Conservation (phyloP, 1,140 invertebrate species). For the Hyphantria cunea region DNA sequence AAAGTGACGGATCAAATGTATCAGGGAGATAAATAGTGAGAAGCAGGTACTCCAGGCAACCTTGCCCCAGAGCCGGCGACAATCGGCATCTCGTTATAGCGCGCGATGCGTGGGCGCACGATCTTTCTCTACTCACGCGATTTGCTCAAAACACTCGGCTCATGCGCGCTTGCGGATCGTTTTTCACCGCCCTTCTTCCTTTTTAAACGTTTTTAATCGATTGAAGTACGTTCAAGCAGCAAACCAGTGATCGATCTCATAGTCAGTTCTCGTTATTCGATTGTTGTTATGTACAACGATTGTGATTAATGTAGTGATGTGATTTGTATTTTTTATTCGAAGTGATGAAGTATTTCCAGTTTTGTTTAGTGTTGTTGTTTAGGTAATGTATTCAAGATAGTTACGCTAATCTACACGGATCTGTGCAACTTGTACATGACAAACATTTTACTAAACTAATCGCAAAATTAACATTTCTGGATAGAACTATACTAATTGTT, state of each 20-base stretch:
- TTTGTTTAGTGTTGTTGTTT: constrained; percentile 62
- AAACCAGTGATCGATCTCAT: too few relatives aligned
- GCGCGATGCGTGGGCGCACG: constrained; percentile 62
- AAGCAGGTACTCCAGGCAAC: constrained; percentile 61
- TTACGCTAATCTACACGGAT: not conserved
- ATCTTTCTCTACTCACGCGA: constrained; percentile 60
- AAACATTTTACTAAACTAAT: too few relatives aligned
- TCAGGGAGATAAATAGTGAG: constrained; percentile 7
- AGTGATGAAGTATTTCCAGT: constrained; percentile 65
- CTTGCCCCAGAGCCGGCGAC: constrained; percentile 69
- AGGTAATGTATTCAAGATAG: constrained; percentile 47
- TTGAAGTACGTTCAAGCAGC: too few relatives aligned
- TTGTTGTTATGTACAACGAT: too few relatives aligned
- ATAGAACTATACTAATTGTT: too few relatives aligned
- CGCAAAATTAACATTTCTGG: too few relatives aligned
- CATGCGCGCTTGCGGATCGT: constrained; percentile 49
- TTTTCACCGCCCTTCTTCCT: constrained; percentile 51
- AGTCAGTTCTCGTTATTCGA: too few relatives aligned
- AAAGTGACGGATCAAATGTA: constrained; percentile 3
- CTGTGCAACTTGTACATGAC: not conserved
- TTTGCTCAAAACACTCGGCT: constrained; percentile 66
- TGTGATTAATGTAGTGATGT: constrained; percentile 20
- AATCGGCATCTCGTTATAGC: constrained; percentile 68
- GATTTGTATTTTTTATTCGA: constrained; percentile 27
- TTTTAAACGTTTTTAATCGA: constrained; percentile 35